These are phyloP conservation scores for Euphysa ruthae DNA, from an alignment of 30 jellyfish, hydroid and myxozoan genomes.

Conservation along the genomic window DNA sequence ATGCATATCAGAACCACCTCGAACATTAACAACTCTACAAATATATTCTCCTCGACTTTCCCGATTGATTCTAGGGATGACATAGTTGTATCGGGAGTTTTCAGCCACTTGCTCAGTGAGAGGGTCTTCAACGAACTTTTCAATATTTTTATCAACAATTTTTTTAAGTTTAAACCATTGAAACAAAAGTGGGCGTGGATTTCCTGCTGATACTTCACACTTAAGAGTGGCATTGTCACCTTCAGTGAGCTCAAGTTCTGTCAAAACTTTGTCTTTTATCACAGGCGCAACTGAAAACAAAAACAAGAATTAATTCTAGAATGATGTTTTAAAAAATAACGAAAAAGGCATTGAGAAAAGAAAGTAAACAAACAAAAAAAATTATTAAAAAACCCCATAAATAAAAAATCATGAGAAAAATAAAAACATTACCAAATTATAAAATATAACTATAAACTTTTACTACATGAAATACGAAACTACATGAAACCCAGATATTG, in stretches of 20 bases:
- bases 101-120: background rate
- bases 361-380: too few species aligned
- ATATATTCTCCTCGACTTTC: constrained; percentile 20
- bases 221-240: constrained; percentile 40
- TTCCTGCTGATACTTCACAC: constrained; percentile 64
- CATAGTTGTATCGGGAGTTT: background rate
- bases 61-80: constrained; percentile 6
- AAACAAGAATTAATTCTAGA: background rate
- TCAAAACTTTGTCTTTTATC: background rate
- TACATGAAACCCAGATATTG: too few species aligned
- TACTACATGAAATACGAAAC: too few species aligned
- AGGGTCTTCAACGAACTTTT: constrained; percentile 3
- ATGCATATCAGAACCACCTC: constrained; percentile 10
- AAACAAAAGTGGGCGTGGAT: constrained; percentile 66
- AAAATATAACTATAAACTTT: too few species aligned
- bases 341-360: too few species aligned
- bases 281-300: constrained; percentile 10
- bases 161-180: constrained; percentile 48
- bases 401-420: too few species aligned
- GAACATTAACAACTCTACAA: constrained; percentile 10
- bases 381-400: too few species aligned
- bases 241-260: constrained; percentile 12
- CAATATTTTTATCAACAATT: background rate
- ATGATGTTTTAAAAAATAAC: too few species aligned
- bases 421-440: too few species aligned